Percentiles rank a stretch among this genome's conserved stretches.
These are phyloP conservation scores for Podarcis siculus DNA, from an alignment of 2,797 vertebrate genomes.

Conservation along the genomic window DNA sequence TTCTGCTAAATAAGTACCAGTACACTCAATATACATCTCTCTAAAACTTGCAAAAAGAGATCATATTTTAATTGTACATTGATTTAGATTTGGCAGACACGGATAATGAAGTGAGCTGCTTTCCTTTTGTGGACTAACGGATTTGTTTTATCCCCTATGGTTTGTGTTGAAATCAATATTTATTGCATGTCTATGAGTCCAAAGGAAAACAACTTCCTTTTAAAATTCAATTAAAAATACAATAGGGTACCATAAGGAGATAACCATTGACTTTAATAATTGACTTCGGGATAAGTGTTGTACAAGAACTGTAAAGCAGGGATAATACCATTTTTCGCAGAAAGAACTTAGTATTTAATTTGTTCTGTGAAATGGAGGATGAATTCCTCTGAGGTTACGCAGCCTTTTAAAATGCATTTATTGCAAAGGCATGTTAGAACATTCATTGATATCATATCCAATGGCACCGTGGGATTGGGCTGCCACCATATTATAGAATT, in stretches of 20 bases:
- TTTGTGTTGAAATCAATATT: background rate
- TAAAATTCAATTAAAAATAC: constrained; percentile 51
- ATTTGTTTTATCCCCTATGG: background rate
- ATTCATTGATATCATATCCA: constrained; percentile 21
- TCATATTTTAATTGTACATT: background rate
- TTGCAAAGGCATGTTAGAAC: background rate
- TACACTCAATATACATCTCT: background rate
- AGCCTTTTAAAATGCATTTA: constrained; percentile 17
- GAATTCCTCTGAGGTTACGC: constrained; percentile 32
- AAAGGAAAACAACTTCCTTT: constrained; percentile 31
- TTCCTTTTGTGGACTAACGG: constrained; percentile 11
- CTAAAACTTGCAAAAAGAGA: background rate
- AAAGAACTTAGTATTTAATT: constrained; percentile 47
- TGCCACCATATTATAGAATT: background rate
- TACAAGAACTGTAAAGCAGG: constrained; percentile 18
- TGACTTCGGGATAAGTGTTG: constrained; percentile 22
- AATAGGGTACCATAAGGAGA: background rate
- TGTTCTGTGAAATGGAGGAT: constrained; percentile 1
- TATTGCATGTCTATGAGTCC: constrained; percentile 7
- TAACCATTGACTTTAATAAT: constrained; percentile 54
- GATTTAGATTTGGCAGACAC: background rate
- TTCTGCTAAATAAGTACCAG: background rate
- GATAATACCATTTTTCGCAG: constrained; percentile 28
- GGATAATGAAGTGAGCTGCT: background rate
- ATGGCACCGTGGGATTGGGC: background rate